Evolutionary conservation across 1,140 invertebrate species (phyloP).

Genomic region (Aethina tumida): DNA sequence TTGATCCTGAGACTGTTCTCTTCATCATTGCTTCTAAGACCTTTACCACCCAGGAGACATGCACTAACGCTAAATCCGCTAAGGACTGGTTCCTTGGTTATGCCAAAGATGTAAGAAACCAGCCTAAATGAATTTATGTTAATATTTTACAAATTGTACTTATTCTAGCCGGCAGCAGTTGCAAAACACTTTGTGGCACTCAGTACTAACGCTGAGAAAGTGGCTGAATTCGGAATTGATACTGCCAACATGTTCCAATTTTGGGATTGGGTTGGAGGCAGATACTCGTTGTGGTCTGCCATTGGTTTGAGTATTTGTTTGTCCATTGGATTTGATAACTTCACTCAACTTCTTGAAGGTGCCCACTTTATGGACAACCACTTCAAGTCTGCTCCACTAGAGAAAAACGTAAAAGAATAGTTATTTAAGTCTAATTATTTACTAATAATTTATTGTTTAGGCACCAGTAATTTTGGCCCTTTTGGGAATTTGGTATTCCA

Average conservation of each 20-base stretch:
- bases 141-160: constrained; percentile 12
- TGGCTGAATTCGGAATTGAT: constrained; percentile 95
- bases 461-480: constrained; percentile 89
- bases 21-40: constrained; percentile 99
- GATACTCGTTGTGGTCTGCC: constrained; percentile 97
- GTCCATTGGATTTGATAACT: constrained; percentile 92
- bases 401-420: constrained; percentile 69
- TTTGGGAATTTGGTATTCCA: constrained; percentile 93
- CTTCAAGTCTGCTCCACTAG: constrained; percentile 78
- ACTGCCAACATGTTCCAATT: constrained; percentile 98
- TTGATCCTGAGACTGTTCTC: constrained; percentile 87
- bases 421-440: background rate
- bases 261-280: constrained; percentile 99
- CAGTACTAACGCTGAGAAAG: constrained; percentile 89
- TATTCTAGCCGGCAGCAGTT: constrained; percentile 64
- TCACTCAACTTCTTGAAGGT: constrained; percentile 82
- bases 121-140: constrained; percentile 9
- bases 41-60: constrained; percentile 99
- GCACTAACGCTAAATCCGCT: constrained; percentile 96
- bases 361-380: constrained; percentile 94
- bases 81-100: constrained; percentile 87
- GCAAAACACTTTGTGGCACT: constrained; percentile 97
- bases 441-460: constrained; percentile 43
- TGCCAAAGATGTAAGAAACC: constrained; percentile 71
- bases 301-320: constrained; percentile 95